A percentile compares a stretch with the other conserved stretches of the same genome.
phyloP scores from a whole-genome alignment of 2,888 invertebrate genomes.

The Synergus laeviventris region DNA sequence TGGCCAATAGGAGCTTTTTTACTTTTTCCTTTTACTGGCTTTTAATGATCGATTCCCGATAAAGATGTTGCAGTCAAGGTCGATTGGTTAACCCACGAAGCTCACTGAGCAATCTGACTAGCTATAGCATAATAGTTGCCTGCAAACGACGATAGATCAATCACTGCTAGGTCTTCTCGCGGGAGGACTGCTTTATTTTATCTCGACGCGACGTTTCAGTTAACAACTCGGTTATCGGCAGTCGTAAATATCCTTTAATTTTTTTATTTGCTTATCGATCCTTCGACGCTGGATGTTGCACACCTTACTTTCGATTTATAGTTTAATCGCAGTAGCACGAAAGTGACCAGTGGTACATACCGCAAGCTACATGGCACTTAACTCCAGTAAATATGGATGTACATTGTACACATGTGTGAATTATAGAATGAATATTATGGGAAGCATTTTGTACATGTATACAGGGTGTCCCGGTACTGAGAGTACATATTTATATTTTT shows the following conservation, averaged over 20 bases:
- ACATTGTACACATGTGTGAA: no score
- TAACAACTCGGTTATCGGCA: background rate
- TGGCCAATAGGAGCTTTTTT: background rate
- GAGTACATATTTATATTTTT: no score
- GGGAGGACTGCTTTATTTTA: background rate
- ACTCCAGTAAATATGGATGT: no score
- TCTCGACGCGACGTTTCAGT: background rate
- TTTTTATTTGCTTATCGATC: background rate
- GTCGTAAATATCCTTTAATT: conserved; percentile 1
- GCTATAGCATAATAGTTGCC: background rate
- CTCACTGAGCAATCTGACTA: background rate
- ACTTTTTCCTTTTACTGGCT: background rate
- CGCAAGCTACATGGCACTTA: background rate
- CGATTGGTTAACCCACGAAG: background rate
- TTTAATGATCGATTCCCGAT: conserved; percentile 1
- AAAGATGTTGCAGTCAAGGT: background rate
- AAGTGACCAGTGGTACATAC: background rate
- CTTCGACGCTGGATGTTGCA: background rate
- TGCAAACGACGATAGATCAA: background rate
- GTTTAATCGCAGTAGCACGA: background rate
- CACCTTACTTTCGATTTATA: background rate
- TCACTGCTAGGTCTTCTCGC: background rate
- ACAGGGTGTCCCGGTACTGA: no score
- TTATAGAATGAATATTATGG: no score
- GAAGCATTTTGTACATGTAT: no score